Percentiles rank a stretch among this genome's conserved stretches.
phyloP scores from a whole-genome alignment of 2,888 invertebrate species.

The Pseudococcus jackbeardsleyi region DNA sequence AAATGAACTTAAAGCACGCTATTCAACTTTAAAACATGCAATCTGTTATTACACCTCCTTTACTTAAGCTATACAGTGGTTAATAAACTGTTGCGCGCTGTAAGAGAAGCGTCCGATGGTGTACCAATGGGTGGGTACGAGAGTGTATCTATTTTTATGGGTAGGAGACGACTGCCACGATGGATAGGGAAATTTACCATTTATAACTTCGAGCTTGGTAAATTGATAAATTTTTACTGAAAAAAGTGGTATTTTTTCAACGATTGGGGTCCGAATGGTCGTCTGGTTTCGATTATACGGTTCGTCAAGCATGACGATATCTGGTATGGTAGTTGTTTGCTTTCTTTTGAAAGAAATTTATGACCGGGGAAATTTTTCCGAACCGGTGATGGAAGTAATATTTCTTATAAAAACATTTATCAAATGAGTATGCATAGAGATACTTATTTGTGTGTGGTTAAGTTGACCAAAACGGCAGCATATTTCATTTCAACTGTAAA shows the following conservation, averaged over 20 bases:
- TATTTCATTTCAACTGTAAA: no score
- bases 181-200: neutral
- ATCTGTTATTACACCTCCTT: constrained; percentile 56
- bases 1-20: constrained; percentile 65
- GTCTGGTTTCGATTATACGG: neutral
- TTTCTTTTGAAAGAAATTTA: constrained; percentile 5
- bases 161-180: neutral
- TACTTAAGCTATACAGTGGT: constrained; percentile 15
- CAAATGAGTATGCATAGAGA: neutral
- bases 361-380: constrained; percentile 8
- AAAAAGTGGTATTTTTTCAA: neutral
- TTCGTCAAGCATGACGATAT: neutral
- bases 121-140: neutral
- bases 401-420: neutral
- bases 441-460: no score
- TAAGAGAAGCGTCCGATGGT: neutral
- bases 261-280: neutral
- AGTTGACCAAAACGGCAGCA: no score
- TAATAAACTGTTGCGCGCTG: constrained; percentile 53
- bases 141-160: neutral
- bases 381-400: neutral
- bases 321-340: neutral
- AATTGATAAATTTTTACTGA: constrained; percentile 1
- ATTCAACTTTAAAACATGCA: constrained; percentile 65
- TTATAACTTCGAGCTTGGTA: neutral